Conservation (phyloP, 1,140 invertebrate species). For the Saccostrea cuccullata region DNA sequence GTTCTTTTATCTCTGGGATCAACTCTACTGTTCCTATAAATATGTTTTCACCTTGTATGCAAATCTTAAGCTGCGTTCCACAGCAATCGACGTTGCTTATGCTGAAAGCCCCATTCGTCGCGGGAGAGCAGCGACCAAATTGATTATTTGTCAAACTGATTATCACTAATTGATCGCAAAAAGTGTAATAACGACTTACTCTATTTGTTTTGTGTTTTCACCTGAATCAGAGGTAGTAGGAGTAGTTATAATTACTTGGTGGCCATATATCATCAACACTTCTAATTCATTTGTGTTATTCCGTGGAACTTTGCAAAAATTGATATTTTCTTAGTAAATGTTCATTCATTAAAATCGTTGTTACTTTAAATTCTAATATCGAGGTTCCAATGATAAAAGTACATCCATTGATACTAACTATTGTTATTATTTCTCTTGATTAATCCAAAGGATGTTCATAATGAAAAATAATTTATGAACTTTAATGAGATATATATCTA, state of each 20-base stretch:
- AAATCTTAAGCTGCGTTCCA: not conserved
- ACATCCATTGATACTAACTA: too few species aligned
- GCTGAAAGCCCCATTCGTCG: not conserved
- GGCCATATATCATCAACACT: not conserved
- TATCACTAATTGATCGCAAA: not conserved
- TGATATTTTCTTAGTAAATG: too few species aligned
- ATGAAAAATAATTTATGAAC: not conserved
- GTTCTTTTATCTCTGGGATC: not conserved
- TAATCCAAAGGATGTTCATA: not conserved
- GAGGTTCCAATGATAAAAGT: not conserved
- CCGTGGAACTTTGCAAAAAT: too few species aligned
- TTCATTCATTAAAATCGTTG: not conserved
- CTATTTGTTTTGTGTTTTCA: not conserved
- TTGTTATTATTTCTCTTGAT: not conserved
- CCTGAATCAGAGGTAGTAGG: not conserved
- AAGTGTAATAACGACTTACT: conserved; percentile 28
- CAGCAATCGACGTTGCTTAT: not conserved
- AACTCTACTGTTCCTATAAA: not conserved
- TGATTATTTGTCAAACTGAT: conserved; percentile 5
- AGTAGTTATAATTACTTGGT: not conserved
- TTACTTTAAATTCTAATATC: not conserved
- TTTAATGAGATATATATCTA: not conserved
- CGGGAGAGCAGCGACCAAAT: not conserved
- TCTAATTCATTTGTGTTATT: too few species aligned
- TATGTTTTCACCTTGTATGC: too few species aligned